Percentiles rank a stretch among this genome's conserved stretches.
Evolutionary conservation across 2,888 invertebrate species (phyloP).

Genomic region (Hoplodrina ambigua): DNA sequence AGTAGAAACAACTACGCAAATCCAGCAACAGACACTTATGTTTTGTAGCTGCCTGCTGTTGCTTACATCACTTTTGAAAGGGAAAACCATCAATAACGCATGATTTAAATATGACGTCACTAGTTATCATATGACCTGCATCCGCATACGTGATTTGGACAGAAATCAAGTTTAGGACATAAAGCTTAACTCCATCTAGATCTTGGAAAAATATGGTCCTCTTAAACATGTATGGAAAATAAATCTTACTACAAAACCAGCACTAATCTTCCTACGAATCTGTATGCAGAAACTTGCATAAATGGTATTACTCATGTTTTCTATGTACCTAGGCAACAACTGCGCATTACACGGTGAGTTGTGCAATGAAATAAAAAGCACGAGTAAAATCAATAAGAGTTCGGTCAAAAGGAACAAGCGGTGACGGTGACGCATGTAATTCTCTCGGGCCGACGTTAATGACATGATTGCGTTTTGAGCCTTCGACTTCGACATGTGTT

Average conservation of each 20-base stretch:
- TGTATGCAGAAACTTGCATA: constrained; percentile 27
- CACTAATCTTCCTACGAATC: constrained; percentile 28
- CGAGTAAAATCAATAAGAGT: constrained; percentile 60
- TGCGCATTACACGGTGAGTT: constrained; percentile 53
- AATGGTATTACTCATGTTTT: constrained; percentile 47
- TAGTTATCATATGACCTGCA: constrained; percentile 36
- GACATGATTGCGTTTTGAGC: constrained; percentile 70
- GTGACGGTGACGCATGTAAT: constrained; percentile 62
- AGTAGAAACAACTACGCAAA: constrained; percentile 37
- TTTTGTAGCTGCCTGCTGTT: constrained; percentile 17
- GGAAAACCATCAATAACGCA: constrained; percentile 26
- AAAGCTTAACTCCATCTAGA: constrained; percentile 12
- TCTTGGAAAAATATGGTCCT: constrained; percentile 16
- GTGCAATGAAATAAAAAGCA: constrained; percentile 62
- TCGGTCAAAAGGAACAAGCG: constrained; percentile 53
- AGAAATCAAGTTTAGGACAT: constrained; percentile 23
- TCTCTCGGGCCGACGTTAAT: constrained; percentile 65
- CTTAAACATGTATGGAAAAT: constrained; percentile 13
- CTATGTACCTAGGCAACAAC: constrained; percentile 41
- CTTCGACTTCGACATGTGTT: constrained; percentile 68
- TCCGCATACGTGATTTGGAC: constrained; percentile 37
- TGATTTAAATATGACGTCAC: constrained; percentile 53
- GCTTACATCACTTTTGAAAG: constrained; percentile 43
- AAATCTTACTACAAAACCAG: constrained; percentile 23
- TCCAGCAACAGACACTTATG: constrained; percentile 20